Base-by-base conservation (phyloP, 2,888 invertebrate genomes). In the Ornithoptera priamus region DNA sequence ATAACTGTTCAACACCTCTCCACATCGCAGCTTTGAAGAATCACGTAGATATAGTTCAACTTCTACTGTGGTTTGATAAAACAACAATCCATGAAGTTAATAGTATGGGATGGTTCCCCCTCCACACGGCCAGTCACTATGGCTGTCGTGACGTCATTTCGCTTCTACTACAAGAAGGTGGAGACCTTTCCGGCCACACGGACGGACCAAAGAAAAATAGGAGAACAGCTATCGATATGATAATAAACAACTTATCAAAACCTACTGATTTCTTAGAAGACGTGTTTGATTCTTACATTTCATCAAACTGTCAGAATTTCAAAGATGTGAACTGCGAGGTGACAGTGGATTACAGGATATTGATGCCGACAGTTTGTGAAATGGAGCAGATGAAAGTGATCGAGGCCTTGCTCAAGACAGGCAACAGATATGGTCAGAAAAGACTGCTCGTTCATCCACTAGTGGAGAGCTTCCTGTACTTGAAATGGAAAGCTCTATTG, bases 141-240 rank as follows among this genome's bases (percentile, higher is more conserved):
- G 94, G 94, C 0, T 94, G 94, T 73, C 91, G 94, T 76, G 94
- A 94, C 71, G 93, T 94, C 64, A 93, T 94, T 62, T 77, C 76
- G 0, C 69, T 89, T 10, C 77, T 93, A 24, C 77, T 93, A 5
- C 80, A 83, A 73, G 88, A 92, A 80, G 93, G 93, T 12, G 93
- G 90, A 3, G 91, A 93, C 72, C 74, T 93, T 12, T 89, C 93
- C 17, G 84, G 85, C 0, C 83, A 88, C 64, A 88, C 88, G 7
- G 87, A 87, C 57, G 88, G 88, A 0, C 88, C 88, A 1, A 90
- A 86, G 73, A 90, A 86, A 75, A 85, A 74, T 24, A 85, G 82
- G 72, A 86, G 87, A 74, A 86, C 93, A 64, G 93, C 93, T n/a
- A 85, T 93, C 24, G 93, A 93, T 70, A 89, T 93, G 83, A 85